phyloP scores from a whole-genome alignment of 1,140 invertebrate genomes.

The Ditylenchus dipsaci region DNA sequence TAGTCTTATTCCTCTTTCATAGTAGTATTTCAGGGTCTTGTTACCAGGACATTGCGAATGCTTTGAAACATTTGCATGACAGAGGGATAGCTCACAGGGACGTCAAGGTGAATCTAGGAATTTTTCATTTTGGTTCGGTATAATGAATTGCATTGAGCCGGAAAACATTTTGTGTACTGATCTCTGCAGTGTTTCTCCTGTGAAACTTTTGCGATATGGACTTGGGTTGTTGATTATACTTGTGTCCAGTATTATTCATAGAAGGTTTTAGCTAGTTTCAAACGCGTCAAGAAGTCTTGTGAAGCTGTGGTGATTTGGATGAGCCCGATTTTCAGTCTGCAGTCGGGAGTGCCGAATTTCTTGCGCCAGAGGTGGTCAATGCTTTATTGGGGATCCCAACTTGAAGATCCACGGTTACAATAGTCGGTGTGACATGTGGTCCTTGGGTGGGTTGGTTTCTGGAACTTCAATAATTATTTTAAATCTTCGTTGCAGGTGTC shows the following conservation, averaged over 20 bases:
- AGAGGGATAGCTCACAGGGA: conserved; percentile 67
- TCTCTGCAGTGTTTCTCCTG: conserved; percentile 78
- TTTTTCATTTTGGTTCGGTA: too few relatives aligned
- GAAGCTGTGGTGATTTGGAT: background rate
- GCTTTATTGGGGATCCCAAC: conserved; percentile 79
- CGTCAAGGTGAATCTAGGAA: conserved; percentile 46
- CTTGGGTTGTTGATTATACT: conserved; percentile 67
- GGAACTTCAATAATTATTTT: too few relatives aligned
- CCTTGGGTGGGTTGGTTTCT: too few relatives aligned
- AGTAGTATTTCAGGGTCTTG: conserved; percentile 65
- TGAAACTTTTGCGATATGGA: conserved; percentile 98
- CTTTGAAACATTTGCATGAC: conserved; percentile 84
- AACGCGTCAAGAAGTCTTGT: background rate
- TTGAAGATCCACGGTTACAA: conserved; percentile 68
- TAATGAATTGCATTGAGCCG: too few relatives aligned
- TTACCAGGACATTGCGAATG: conserved; percentile 85
- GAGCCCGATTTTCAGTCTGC: conserved; percentile 57
- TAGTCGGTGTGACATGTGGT: conserved; percentile 94
- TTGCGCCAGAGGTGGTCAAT: conserved; percentile 97
- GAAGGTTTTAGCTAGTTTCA: too few relatives aligned
- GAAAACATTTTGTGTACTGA: conserved; percentile 94
- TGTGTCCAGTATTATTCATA: conserved; percentile 65
- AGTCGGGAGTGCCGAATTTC: conserved; percentile 94
- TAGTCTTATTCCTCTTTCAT: too few relatives aligned
- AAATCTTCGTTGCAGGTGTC: conserved; percentile 66